A percentile compares a stretch with the other conserved stretches of the same genome.
Conservation (phyloP, 2,888 invertebrate species). For the Tinea trinotella region DNA sequence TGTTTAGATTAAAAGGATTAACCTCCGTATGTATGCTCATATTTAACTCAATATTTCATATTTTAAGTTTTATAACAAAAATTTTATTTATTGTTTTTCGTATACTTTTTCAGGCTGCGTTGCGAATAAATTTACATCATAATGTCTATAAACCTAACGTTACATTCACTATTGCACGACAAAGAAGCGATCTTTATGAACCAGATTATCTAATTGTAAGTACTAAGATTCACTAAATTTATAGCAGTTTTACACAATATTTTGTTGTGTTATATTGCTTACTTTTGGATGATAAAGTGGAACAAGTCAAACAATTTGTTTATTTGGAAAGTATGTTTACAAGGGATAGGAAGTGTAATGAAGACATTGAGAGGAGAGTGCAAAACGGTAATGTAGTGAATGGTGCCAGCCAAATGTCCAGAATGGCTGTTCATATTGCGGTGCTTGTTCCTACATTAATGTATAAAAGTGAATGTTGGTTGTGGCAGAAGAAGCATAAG, state of each 20-base stretch:
- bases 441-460: too few relatives aligned
- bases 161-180: constrained; percentile 24
- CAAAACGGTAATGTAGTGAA: too few relatives aligned
- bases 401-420: too few relatives aligned
- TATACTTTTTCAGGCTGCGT: neutral
- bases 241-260: neutral
- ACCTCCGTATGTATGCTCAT: neutral
- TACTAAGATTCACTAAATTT: constrained; percentile 23
- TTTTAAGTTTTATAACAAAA: neutral
- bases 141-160: neutral
- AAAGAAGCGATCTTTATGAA: constrained; percentile 71
- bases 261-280: neutral
- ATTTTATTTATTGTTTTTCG: neutral
- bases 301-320: too few relatives aligned
- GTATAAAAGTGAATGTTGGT: too few relatives aligned
- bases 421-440: too few relatives aligned
- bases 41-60: neutral
- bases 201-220: constrained; percentile 83
- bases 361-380: too few relatives aligned
- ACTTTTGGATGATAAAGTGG: too few relatives aligned
- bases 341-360: too few relatives aligned
- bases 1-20: neutral
- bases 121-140: neutral
- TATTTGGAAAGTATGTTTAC: too few relatives aligned
- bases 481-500: too few relatives aligned